These are phyloP conservation scores for Drosophila greeni DNA, from an alignment of 2,888 invertebrate species.

Conservation along the genomic window DNA sequence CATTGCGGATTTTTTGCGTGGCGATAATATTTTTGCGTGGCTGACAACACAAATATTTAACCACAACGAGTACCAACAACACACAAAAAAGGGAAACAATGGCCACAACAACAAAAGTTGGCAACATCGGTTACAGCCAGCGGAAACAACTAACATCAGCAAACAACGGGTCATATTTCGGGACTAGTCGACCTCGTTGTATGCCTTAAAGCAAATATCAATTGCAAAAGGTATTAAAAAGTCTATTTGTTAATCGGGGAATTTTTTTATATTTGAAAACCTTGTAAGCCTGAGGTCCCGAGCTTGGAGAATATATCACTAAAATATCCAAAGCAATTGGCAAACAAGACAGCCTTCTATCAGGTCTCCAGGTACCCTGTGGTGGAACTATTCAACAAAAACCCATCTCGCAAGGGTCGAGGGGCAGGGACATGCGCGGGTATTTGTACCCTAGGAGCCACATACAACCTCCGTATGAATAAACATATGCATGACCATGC, in stretches of 20 bases:
- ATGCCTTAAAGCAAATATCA: background rate
- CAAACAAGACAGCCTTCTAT: background rate
- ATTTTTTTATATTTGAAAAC: background rate
- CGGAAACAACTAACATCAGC: conserved; percentile 21
- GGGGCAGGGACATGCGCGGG: conserved; percentile 6
- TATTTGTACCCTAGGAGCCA: background rate
- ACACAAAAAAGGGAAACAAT: conserved; percentile 27
- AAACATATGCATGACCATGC: conserved; percentile 57
- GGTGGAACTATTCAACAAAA: conserved; percentile 19
- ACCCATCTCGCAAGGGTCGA: conserved; percentile 12
- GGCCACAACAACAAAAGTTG: conserved; percentile 16
- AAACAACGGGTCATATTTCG: conserved; percentile 36
- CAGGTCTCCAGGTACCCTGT: conserved; percentile 5
- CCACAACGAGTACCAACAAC: conserved; percentile 42
- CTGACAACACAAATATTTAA: conserved; percentile 56
- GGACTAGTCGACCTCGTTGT: conserved; percentile 1
- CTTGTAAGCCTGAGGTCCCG: too few species aligned
- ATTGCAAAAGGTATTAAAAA: background rate
- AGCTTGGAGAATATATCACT: background rate
- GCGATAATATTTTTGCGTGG: conserved; percentile 27
- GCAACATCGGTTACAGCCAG: conserved; percentile 24
- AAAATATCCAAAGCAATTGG: background rate
- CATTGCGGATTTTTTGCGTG: conserved; percentile 45
- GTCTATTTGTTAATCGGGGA: background rate
- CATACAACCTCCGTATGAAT: conserved; percentile 21